Conservation (phyloP, 2,888 invertebrate species). For the Dermolepida albohirtum region DNA sequence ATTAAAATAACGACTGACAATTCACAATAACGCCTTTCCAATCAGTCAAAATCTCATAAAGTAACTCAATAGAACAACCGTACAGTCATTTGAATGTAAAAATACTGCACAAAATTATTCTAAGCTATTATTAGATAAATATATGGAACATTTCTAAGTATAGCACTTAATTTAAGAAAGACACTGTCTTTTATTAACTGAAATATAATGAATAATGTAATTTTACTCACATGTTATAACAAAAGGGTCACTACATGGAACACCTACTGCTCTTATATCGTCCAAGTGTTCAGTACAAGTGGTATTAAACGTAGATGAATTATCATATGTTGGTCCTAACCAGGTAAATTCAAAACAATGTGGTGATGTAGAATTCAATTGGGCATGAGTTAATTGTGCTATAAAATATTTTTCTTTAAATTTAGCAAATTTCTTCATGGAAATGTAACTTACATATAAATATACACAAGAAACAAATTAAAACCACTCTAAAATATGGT, state of each 20-base stretch:
- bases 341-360: conserved; percentile 78
- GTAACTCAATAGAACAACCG: too few species aligned
- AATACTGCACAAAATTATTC: too few species aligned
- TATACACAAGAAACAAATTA: neutral
- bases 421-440: conserved; percentile 17
- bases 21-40: too few species aligned
- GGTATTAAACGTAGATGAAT: conserved; percentile 66
- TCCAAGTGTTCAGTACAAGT: conserved; percentile 58
- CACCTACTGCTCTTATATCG: conserved; percentile 55
- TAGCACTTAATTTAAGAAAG: too few species aligned
- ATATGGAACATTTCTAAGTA: too few species aligned
- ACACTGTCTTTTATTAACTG: too few species aligned
- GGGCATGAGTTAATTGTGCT: conserved; percentile 28
- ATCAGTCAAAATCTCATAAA: too few species aligned
- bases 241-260: conserved; percentile 74
- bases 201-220: too few species aligned
- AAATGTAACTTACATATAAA: conserved; percentile 11
- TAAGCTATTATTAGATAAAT: too few species aligned
- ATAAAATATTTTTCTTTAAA: conserved; percentile 44
- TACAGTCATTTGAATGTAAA: too few species aligned
- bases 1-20: too few species aligned
- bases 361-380: conserved; percentile 45
- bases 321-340: conserved; percentile 74
- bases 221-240: conserved; percentile 72
- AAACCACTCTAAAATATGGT: neutral